Evolutionary conservation across 2,113 vertebrate species (phyloP).

Genomic region (Toxostoma redivivum): DNA sequence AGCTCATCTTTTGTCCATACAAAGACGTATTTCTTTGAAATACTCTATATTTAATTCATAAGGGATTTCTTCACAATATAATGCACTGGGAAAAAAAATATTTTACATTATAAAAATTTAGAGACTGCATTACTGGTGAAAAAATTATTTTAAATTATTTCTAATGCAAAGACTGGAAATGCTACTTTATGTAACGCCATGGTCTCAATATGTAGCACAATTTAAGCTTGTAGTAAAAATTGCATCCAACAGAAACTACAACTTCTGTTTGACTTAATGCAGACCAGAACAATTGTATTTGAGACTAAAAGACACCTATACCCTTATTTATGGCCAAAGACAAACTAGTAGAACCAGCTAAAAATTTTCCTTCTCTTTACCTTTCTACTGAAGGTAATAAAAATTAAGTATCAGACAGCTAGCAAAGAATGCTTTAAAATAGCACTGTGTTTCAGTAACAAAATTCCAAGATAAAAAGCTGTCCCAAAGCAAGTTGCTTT

Average conservation of each 20-base stretch:
- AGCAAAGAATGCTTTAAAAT: not conserved
- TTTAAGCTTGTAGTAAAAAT: not conserved
- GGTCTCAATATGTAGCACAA: not conserved
- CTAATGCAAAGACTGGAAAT: not conserved
- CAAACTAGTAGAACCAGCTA: not conserved
- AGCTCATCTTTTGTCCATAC: not conserved
- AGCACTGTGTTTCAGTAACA: not conserved
- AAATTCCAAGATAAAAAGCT: not conserved
- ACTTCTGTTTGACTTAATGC: not conserved
- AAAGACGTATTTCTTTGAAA: not conserved
- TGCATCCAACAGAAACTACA: not conserved
- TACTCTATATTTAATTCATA: not conserved
- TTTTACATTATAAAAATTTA: not conserved
- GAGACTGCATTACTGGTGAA: not conserved
- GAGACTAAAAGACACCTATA: not conserved
- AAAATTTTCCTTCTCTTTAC: not conserved
- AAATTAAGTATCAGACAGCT: not conserved
- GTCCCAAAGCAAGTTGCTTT: not conserved
- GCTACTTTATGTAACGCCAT: not conserved
- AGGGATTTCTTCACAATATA: not conserved
- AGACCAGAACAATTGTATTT: not conserved
- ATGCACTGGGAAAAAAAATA: rapidly evolving
- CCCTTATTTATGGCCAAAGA: not conserved
- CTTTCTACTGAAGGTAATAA: not conserved
- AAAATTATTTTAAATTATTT: not conserved